Base-by-base conservation (phyloP, 2,888 invertebrate genomes). In the Heliconius ismenius region DNA sequence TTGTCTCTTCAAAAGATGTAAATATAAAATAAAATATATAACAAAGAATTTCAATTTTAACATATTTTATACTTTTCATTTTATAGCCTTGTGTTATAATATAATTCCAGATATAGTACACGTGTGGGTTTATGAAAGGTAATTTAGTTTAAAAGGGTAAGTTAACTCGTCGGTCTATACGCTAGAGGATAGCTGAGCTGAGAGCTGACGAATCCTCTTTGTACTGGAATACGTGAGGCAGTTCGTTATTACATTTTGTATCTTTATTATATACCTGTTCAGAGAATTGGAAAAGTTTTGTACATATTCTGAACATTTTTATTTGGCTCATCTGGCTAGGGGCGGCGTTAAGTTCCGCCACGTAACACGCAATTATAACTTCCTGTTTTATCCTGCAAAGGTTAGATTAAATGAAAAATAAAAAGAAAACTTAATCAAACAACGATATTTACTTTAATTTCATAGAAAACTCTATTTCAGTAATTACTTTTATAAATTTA, bases 141-240 rank as follows among this genome's bases (percentile, higher is more conserved):
- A 60, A 64, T 75, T 70, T 63, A 43, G 32, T 36, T 63, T 75
- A 63, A 75, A 63, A 70, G 75, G 70, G 70, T 70, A 26, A 32
- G 24, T 75, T 75, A 63, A 69, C 28, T n/a, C 54, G 54, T 54
- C 58, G 32, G n/a, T n/a, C 4, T 32, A 36, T 70, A 70, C 70
- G 32, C 58, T 70, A 32, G 70, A 58, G 70, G 36, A 54, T 58
- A 36, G 36, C n/a, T 36, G 21, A 15, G 28, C 32, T 32, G 32
- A 70, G 24, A 70, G 58, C 32, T 54, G 70, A 70, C 32, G 28
- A n/a, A 67, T 43, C 67, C 67, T 67, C 24, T 67, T 67, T 39
- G 1, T 43, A 28, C 62, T 26, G 26, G 26, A 26, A 62, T 62
- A 24, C 39, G 65, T 65, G 32, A 65, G n/a, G 24, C 62, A 26